phyloP scores from a whole-genome alignment of 2,113 vertebrate species.

The Zosterops borbonicus region DNA sequence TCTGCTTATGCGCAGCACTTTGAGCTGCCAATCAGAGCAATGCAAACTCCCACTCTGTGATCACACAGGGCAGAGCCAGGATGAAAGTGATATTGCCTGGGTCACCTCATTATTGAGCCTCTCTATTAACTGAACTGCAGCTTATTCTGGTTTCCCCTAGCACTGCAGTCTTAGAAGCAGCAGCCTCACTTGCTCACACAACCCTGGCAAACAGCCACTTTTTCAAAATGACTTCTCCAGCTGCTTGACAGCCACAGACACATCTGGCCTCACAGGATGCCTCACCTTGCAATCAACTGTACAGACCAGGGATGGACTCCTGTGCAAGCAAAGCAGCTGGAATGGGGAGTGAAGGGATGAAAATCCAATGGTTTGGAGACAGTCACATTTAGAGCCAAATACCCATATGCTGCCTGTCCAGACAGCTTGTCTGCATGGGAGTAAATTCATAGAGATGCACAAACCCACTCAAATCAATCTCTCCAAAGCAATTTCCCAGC shows the following conservation, averaged over 20 bases:
- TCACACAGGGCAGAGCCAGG: conserved; percentile 45
- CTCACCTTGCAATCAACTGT: not conserved
- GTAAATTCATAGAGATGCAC: conserved; percentile 43
- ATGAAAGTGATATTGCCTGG: conserved; percentile 63
- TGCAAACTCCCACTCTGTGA: conserved; percentile 40
- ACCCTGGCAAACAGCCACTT: not conserved
- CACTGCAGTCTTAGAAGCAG: conserved; percentile 5
- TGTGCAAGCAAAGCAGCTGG: not conserved
- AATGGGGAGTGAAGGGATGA: not conserved
- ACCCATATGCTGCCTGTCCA: conserved; percentile 7
- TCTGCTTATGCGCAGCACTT: conserved; percentile 66
- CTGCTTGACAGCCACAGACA: not conserved
- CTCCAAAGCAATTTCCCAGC: conserved; percentile 43
- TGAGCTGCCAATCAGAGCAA: conserved; percentile 65
- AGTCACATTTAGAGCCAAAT: conserved; percentile 30
- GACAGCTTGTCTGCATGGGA: conserved; percentile 33
- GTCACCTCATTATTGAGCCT: conserved; percentile 61
- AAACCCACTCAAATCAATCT: conserved; percentile 44
- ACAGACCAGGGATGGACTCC: not conserved
- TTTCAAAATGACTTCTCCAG: not conserved
- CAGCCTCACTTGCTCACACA: not conserved
- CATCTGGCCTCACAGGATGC: not conserved
- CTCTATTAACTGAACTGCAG: conserved; percentile 19
- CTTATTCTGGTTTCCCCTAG: not conserved
- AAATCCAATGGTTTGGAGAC: conserved; percentile 19